Evolutionary conservation across 2,797 vertebrate species (phyloP), one percentile per base, ranked within the genome.

Genomic region (Cheirogaleus major): DNA sequence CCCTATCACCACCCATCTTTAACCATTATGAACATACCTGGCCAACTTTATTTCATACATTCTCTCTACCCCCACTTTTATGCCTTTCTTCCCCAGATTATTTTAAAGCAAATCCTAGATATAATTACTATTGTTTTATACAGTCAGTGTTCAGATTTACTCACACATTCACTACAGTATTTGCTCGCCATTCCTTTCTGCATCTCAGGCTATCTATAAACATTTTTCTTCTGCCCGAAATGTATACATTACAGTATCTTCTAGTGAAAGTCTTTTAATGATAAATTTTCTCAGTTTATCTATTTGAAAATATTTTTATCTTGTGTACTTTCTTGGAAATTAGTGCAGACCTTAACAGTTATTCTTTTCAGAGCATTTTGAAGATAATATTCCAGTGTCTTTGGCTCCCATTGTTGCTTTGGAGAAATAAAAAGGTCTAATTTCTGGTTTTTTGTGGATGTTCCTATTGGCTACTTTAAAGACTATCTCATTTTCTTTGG

Each of bases 221-320:
- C 22, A 75, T 91, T 94, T 96, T 91, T 20, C 30, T 76, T 95
- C 22, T 70, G 1, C 50, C 32, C 41, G 18, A 93, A 84, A 67
- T 45, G 0, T 65, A 50, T 23, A 65, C 45, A 70, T 20, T 86
- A 67, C 1, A 50, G 7, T 75, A 80, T 89, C 63, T 13, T 94
- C 67, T 61, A 41, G 25, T 73, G 18, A 61, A 88, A 81, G 4
- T 43, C 18, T 67, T 14, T 72, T 81, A 59, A 35, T 30, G 70
- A 38, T 87, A 61, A 45, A 83, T 59, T 82, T 69, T 83, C 30
- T 90, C 20, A 27, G 41, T 75, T 89, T 89, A n/a, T 84, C 82
- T 90, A 32, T 94, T 86, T 73, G 85, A 82, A 92, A 92, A 91
- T 80, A 15, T 87, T 89, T 95, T 80, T 73, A 50, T 79, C 38